phyloP scores from a whole-genome alignment of 1,140 invertebrate species.

The Pseudomyrmex concolor region DNA sequence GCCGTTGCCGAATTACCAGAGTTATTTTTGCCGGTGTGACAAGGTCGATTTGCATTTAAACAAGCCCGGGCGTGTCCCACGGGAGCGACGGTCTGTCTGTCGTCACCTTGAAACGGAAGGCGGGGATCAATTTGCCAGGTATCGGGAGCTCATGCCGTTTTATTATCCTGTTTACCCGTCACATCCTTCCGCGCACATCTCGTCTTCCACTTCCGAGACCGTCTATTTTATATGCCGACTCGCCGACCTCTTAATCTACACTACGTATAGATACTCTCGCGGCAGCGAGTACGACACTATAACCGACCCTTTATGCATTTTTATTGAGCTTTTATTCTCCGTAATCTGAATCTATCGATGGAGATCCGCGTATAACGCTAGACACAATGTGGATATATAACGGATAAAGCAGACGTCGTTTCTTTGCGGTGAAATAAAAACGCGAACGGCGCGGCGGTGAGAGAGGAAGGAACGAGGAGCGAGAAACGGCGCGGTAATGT shows the following conservation, averaged over 20 bases:
- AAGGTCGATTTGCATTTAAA: conserved; percentile 80
- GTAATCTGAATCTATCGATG: conserved; percentile 66
- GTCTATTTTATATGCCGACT: conserved; percentile 31
- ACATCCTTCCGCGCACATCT: too few relatives aligned
- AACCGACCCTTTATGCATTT: conserved; percentile 55
- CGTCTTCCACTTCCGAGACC: not conserved
- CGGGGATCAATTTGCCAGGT: conserved; percentile 69
- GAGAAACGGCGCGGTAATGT: conserved; percentile 6
- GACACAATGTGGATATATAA: conserved; percentile 29
- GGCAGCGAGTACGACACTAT: not conserved
- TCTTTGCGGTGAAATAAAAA: conserved; percentile 32
- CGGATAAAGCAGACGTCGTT: conserved; percentile 37
- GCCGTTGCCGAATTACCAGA: conserved; percentile 75
- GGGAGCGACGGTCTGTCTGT: conserved; percentile 65
- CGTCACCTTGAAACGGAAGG: conserved; percentile 67
- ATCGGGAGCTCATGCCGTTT: conserved; percentile 69
- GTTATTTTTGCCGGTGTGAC: conserved; percentile 75
- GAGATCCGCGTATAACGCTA: conserved; percentile 9
- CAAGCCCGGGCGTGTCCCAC: conserved; percentile 70
- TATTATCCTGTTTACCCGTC: conserved; percentile 70
- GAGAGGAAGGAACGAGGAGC: not conserved
- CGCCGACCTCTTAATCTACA: conserved; percentile 63
- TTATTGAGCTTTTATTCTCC: conserved; percentile 65
- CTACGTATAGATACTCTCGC: not conserved
- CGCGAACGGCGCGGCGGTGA: not conserved